Base-by-base conservation (phyloP, 53 echinoderm and acorn worm genomes). In the Echinometra lucunter region DNA sequence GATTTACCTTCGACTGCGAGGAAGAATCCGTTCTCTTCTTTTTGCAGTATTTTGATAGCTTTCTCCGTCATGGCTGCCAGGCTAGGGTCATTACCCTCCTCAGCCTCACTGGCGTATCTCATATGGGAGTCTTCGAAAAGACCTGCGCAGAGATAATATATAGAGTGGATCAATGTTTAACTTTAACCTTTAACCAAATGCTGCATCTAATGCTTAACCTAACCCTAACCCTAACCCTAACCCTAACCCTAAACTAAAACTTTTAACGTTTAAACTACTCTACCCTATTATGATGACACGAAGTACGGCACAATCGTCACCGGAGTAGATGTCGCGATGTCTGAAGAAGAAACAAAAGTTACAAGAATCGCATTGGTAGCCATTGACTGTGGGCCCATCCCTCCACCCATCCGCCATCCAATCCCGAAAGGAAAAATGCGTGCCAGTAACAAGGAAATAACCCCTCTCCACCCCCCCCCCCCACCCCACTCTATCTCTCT, bases 1-100 rank as follows among this genome's bases (percentile, higher is more conserved):
- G 21, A 78, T 21, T 35, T 94, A 96, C 96, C 96, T 94, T 96
- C 96, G 12, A 96, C 96, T 32, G 93, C 66, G 37, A 96, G 66
- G 63, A 96, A 94, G 82, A 94, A 96, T 40, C 96, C 96, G 18
- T 96, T 90, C 13, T 89, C 37, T 30, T 94, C 89, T 67, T 94
- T 94, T 60, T 89, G 35, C 8, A 96, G 94, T 2, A 96, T 94
- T 23, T 37, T 83, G 55, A 96, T 96, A 10, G 96, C 96, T 56
- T 94, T 94, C 28, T 94, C 94, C 0, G 94, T 94, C 96, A 96
- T 96, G 18, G 44, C 58, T 0, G 89, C 90, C 1, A 96, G 66
- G 25, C 70, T 70, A 2, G 96, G 96, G 28, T 96, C 96, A 21
- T 88, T 57, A 1, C 94, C 88, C 57, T 89, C 89, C 7, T 88